Evolutionary conservation across 2,888 invertebrate species (phyloP).

Genomic region (Theodoxus fluviatilis): DNA sequence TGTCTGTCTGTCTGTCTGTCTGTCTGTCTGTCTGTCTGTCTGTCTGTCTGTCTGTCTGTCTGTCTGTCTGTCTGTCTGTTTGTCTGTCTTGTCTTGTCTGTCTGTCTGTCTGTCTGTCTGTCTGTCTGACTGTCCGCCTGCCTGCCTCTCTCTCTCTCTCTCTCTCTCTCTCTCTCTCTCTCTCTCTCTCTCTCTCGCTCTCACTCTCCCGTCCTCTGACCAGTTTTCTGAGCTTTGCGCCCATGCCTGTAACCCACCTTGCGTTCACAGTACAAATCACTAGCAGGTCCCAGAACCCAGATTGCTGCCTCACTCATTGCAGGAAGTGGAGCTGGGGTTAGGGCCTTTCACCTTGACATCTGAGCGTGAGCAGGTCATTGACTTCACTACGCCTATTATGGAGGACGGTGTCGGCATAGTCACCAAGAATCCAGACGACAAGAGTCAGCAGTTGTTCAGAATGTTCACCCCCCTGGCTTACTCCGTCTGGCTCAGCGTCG

Average conservation of each 20-base stretch:
- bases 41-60: too few species aligned
- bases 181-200: too few species aligned
- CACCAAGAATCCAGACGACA: constrained; percentile 39
- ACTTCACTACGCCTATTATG: constrained; percentile 47
- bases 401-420: constrained; percentile 51
- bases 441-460: constrained; percentile 41
- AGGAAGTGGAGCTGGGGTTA: constrained; percentile 46
- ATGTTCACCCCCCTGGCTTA: constrained; percentile 47
- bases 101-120: too few species aligned
- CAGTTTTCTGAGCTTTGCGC: too few species aligned
- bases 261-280: too few species aligned
- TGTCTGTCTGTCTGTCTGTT: too few species aligned
- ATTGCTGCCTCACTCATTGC: background rate
- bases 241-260: too few species aligned
- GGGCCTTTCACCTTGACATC: constrained; percentile 51
- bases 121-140: constrained; percentile 4
- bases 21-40: too few species aligned
- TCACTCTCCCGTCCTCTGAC: too few species aligned
- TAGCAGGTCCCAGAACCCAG: background rate
- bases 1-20: too few species aligned
- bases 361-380: constrained; percentile 41
- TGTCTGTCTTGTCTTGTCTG: too few species aligned
- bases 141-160: constrained; percentile 18
- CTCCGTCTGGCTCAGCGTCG: constrained; percentile 44
- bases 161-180: constrained; percentile 25